Evolutionary conservation across 2,888 invertebrate genomes (phyloP), one percentile per base, ranked within the genome.

Genomic region (Eudasyphora cyanicolor): DNA sequence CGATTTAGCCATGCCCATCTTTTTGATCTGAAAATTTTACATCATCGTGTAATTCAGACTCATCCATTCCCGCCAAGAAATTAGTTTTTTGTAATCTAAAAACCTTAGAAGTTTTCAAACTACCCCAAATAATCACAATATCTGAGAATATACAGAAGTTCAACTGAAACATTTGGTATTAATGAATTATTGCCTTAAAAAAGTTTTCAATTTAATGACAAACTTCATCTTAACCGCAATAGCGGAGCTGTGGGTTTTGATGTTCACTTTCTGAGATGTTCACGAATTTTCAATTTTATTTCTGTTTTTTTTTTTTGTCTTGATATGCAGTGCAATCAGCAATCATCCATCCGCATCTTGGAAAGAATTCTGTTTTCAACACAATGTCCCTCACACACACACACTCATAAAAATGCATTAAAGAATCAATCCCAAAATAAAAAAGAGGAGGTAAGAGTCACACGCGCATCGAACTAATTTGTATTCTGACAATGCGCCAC

Each of bases 401-500:
- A 45, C 3, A 32, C 8, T 32, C 8, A 32, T 32, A 54, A 21
- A 54, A 54, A 54, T 54, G 21, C 54, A 54, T 54, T 17, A 64
- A 64, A 51, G 24, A 35, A 21, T 38, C 19, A 38, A 64, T 21
- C n/a, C 35, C 19, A 35, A 8, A 27, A n/a, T n/a, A n/a, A n/a
- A 17, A 24, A 35, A 21, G 2, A 42, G 21, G n/a, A 38, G 19
- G 35, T 1, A 7, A 1, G 35, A 19, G 19, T 17, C 32, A n/a
- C 62, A 62, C 54, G 12, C 29, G 21, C 17, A 67, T 67, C 17
- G 42, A 84, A 73, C 78, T 84, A 81, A 84, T 84, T 84, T 81
- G 78, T 84, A 84, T 84, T 84, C 84, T 35, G 76, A 84, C 49
- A 81, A 81, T 51, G 73, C 76, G 49, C 75, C 32, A 79, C 71